Base-by-base conservation (phyloP, 2,888 invertebrate genomes). In the Eretmocerus hayati region DNA sequence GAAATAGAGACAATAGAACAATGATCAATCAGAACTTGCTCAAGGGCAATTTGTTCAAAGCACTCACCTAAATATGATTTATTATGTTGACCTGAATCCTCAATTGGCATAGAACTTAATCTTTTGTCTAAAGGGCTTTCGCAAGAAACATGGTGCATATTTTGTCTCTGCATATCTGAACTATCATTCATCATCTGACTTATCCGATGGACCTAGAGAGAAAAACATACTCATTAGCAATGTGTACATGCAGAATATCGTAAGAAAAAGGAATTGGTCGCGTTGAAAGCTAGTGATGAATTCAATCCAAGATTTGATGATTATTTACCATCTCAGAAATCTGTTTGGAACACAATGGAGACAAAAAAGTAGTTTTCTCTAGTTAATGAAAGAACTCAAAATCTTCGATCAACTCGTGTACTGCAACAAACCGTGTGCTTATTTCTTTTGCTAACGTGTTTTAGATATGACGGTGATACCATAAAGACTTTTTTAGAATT, bases 61-160 rank as follows among this genome's bases (percentile, higher is more conserved):
- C n/a, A n/a, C n/a, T 80, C 83, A 64, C 90, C 90, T 59, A 91
- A 90, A 66, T 92, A 92, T 46, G 90, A 91, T 63, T 92, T 91
- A 74, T 87, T 90, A 69, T 92, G 92, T 0, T 92, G 91, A 5
- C 49, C 49, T 23, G 47, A 8, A 11, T 54, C 46, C 47, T 54
- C 46, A 9, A 46, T 38, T 20, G 51, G 54, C 52, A 54, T 54
- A 39, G 54, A 54, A 19, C 39, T 54, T 16, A 54, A 64, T 40
- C 68, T 61, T 56, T 70, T 71, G 21, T 71, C 71, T 20, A 63
- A 61, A n/a, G 66, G 64, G 49, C 63, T 70, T 54, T 70, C 69
- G 41, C 67, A 63, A 45, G 66, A 58, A 46, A 66, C 62, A 35
- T 70, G 69, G 58, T 71, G 70, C 48, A 67, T 58, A 31, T 59